Percentiles rank a stretch among this genome's conserved stretches.
phyloP scores from a whole-genome alignment of 2,888 invertebrate genomes.

The Thelaira solivaga region DNA sequence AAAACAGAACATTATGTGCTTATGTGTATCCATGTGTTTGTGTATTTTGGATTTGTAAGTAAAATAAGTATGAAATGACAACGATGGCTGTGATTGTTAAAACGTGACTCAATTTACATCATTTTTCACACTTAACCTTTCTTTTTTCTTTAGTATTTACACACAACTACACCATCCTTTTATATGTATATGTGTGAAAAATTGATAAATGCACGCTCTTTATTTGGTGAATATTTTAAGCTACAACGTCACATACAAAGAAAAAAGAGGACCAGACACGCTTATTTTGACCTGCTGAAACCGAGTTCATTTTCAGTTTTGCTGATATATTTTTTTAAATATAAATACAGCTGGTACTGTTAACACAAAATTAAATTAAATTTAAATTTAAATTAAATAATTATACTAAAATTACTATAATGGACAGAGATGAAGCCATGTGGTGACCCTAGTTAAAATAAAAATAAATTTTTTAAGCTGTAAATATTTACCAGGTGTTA shows the following conservation, averaged over 20 bases:
- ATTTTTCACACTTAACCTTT: slow-evolving; percentile 57
- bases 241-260: too few relatives aligned
- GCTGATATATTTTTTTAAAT: too few relatives aligned
- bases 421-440: not conserved
- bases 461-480: not conserved
- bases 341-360: too few relatives aligned
- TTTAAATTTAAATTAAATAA: too few relatives aligned
- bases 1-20: slow-evolving; percentile 12
- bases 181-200: not conserved
- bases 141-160: not conserved
- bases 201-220: too few relatives aligned
- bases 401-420: too few relatives aligned
- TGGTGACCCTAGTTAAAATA: not conserved
- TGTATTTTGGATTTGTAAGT: not conserved
- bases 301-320: too few relatives aligned
- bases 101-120: slow-evolving; percentile 66
- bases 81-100: slow-evolving; percentile 64
- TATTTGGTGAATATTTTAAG: too few relatives aligned
- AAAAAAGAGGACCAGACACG: too few relatives aligned
- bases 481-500: slow-evolving; percentile 44
- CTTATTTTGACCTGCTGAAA: too few relatives aligned
- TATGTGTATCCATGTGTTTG: not conserved
- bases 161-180: too few relatives aligned
- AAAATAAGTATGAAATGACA: slow-evolving; percentile 44
- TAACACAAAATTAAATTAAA: too few relatives aligned